A percentile compares a stretch with the other conserved stretches of the same genome.
Conservation (phyloP, 2,888 invertebrate species). For the Pomacea canaliculata region DNA sequence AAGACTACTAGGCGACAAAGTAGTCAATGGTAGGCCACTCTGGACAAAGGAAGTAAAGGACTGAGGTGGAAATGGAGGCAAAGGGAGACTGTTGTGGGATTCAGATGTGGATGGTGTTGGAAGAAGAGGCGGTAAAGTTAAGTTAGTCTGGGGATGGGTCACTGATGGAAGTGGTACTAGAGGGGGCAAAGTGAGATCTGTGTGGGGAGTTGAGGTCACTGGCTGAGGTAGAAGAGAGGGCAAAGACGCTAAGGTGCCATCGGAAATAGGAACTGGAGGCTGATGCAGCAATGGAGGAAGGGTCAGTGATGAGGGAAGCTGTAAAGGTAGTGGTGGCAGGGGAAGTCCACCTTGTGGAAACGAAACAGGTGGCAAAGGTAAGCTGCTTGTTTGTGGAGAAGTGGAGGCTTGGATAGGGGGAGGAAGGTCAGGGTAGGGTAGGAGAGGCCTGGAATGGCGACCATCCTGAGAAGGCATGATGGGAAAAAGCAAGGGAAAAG, state of each 20-base stretch:
- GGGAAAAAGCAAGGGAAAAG: slow-evolving; percentile 15
- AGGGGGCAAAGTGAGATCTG: neutral
- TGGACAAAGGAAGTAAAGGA: slow-evolving; percentile 10
- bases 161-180: neutral
- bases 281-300: slow-evolving; percentile 1
- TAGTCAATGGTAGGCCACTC: slow-evolving; percentile 9
- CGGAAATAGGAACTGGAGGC: neutral
- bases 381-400: neutral
- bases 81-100: neutral
- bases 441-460: neutral
- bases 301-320: slow-evolving; percentile 10
- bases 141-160: neutral
- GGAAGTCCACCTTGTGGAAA: slow-evolving; percentile 3
- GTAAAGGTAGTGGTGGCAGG: slow-evolving; percentile 5
- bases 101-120: neutral
- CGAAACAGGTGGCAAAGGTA: slow-evolving; percentile 10
- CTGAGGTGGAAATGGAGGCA: slow-evolving; percentile 5
- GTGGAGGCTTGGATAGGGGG: neutral
- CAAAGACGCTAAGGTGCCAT: neutral
- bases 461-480: slow-evolving; percentile 17
- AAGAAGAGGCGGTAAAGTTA: neutral
- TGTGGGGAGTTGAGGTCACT: neutral
- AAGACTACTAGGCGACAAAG: neutral
- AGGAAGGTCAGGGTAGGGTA: slow-evolving; percentile 7
- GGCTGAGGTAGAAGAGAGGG: neutral